Base-by-base conservation (phyloP, 2,888 invertebrate genomes). In the Drosophila longiperda region DNA sequence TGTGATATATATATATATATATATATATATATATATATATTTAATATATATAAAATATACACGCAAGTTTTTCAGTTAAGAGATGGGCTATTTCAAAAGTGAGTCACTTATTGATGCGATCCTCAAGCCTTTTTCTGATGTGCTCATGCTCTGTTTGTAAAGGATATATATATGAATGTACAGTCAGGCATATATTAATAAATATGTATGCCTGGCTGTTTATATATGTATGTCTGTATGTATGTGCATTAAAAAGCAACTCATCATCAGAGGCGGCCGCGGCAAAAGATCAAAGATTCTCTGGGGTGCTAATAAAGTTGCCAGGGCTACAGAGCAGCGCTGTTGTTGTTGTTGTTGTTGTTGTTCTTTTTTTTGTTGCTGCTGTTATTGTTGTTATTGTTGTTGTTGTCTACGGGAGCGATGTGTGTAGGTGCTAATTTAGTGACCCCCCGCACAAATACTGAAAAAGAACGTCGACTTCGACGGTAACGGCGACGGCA, bases 241-340 rank as follows among this genome's bases (percentile, higher is more conserved):
- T 53, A 20, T 52, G 32, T 33, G 54, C 26, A 54, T 64, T 68
- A 72, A 33, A 40, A 34, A 50, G 34, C 53, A 45, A 61, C 66
- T 69, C 75, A 66, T 71, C 71, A 67, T 66, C 61, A 20, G 62
- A 23, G 68, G 54, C 69, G 68, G 79, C 62, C 23, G 29, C 77
- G 80, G 82, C 68, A 33, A 78, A 81, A 88, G 83, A 88, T 85
- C 74, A 83, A 85, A 83, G 80, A 20, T 52, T 55, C 26, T 9
- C 63, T 67, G 62, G 72, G 75, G 80, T 80, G 88, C 86, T 87
- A 87, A 84, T 87, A 87, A 85, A 82, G 86, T 80, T 85, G 78
- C 87, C 83, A 64, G 62, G 62, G 66, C 63, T 53, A 50, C 40
- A 60, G 49, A 36, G 38, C 33, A 29, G 48, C 11, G 40, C 32